These are phyloP conservation scores for Pterocles burchelli DNA, from an alignment of 2,113 vertebrate species.

Conservation along the genomic window DNA sequence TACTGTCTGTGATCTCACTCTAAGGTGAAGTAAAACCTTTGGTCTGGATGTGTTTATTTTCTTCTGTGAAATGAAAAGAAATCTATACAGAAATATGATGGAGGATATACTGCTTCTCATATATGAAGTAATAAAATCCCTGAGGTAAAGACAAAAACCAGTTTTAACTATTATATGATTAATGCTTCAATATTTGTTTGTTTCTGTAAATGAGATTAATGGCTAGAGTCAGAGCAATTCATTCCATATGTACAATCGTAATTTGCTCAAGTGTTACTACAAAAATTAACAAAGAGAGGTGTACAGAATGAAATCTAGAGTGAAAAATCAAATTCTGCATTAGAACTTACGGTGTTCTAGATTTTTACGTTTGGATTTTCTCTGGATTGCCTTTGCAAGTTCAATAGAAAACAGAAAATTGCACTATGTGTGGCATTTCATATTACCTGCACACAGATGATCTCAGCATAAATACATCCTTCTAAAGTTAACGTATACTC, in stretches of 20 bases:
- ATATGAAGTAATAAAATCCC: neutral
- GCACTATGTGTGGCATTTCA: rapidly evolving
- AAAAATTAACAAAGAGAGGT: neutral
- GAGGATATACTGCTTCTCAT: neutral
- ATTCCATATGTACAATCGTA: rapidly evolving
- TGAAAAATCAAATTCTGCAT: neutral
- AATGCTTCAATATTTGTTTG: neutral
- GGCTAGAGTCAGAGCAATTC: neutral
- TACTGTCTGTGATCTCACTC: neutral
- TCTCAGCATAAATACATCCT: neutral
- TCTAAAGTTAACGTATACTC: neutral
- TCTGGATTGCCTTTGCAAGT: neutral
- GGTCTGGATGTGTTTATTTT: neutral
- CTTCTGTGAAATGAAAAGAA: neutral
- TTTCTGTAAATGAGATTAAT: neutral
- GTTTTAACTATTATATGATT: neutral
- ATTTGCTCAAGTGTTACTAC: neutral
- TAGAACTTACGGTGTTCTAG: neutral
- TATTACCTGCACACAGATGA: neutral
- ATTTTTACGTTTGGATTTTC: neutral
- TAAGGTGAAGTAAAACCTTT: neutral
- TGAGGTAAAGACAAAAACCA: neutral
- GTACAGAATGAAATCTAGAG: neutral
- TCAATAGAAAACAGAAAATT: neutral
- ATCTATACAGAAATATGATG: neutral